Evolutionary conservation across 2,888 invertebrate genomes (phyloP), one percentile per base, ranked within the genome.

Genomic region (Trichacis sp.): DNA sequence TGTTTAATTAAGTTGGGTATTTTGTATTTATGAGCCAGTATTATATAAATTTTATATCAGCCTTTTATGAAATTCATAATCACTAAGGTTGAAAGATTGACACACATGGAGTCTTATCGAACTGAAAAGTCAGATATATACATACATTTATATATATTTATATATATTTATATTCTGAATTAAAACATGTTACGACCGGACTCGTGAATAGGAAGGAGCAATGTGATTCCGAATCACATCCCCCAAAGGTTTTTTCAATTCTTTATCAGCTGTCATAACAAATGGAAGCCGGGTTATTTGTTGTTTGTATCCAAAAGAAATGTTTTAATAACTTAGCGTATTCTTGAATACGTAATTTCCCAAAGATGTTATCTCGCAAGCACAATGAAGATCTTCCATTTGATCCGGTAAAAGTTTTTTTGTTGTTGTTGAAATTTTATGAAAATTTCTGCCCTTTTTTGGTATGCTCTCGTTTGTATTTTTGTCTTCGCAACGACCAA

Each of bases 341-440:
- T 19, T n/a, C 14, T 24, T 19, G 20, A 51, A 20, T 2, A 55
- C 2, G 40, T 24, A 15, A 14, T 20, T 48, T 15, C 18, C 17
- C 19, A 56, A n/a, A 4, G 20, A 8, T 30, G 36, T 30, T 1
- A 56, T 29, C 20, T 48, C 48, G 17, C 48, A 48, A 15, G 15
- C 15, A 3, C 48, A 47, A 40, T 56, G 38, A 12, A 48, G 24
- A 11, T 4, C 1, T 29, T 38, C 18, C 11, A 56, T 56, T 20
- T 17, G 14, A 4, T 55, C 8, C 6, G 33, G 2, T 3, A 11
- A 20, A 11, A 40, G 11, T 14, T 1, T 9, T 55, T 40, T 55
- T n/a, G n/a, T n/a, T n/a, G n/a, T 19, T 55, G 19, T 6, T 47
- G 48, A 55, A 19, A 38, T 5, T 40, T 6, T 15, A 48, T 9